phyloP scores from a whole-genome alignment of 2,888 invertebrate genomes.

The Lasioglossum morio region DNA sequence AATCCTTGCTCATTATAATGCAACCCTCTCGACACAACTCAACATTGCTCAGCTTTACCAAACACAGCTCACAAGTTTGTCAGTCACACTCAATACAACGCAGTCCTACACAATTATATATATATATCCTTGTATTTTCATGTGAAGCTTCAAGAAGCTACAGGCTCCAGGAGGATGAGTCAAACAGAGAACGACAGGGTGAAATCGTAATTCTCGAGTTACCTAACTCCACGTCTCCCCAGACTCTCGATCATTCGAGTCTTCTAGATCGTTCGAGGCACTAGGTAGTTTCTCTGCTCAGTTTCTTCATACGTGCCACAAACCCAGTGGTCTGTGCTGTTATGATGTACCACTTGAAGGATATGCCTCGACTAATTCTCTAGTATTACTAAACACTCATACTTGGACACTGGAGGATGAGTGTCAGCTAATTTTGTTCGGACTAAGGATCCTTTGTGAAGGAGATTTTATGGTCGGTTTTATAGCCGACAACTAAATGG shows the following conservation, averaged over 20 bases:
- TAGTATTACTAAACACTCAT: not conserved
- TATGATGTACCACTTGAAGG: not conserved
- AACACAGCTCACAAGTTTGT: no score
- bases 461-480: not conserved
- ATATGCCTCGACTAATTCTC: not conserved
- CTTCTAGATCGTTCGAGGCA: not conserved
- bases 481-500: not conserved
- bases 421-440: not conserved
- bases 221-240: not conserved
- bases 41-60: no score
- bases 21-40: no score
- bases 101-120: no score
- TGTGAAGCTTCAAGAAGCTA: not conserved
- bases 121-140: no score
- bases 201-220: slow-evolving; percentile 9
- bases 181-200: not conserved
- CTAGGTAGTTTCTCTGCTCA: not conserved
- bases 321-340: not conserved
- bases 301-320: slow-evolving; percentile 10
- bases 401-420: not conserved
- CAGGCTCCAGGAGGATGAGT: not conserved
- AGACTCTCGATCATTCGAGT: not conserved
- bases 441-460: not conserved
- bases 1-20: no score
- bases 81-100: no score